These are phyloP conservation scores for Mus spicilegus DNA, from an alignment of 2,113 vertebrate species.

Conservation along the genomic window DNA sequence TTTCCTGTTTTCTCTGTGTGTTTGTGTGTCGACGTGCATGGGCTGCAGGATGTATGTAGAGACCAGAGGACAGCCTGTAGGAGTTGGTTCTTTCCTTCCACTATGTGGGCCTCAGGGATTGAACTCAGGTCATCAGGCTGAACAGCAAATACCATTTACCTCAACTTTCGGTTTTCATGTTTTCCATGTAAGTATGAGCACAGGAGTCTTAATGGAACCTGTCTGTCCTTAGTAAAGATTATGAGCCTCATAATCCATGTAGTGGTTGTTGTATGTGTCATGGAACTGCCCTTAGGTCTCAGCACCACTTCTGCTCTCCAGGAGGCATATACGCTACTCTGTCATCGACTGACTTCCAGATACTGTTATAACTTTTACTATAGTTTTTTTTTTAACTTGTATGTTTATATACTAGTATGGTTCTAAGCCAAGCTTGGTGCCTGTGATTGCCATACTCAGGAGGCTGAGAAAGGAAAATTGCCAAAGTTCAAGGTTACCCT, in stretches of 20 bases:
- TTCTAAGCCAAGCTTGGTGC: not conserved
- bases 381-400: not conserved
- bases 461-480: not conserved
- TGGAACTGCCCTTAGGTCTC: not conserved
- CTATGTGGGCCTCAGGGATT: not conserved
- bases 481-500: not conserved
- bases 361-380: not conserved
- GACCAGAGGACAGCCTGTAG: not conserved
- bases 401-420: not conserved
- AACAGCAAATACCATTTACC: not conserved
- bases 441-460: not conserved
- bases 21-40: not conserved
- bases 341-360: not conserved
- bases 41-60: not conserved
- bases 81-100: not conserved
- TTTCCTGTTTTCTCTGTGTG: not conserved
- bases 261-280: not conserved
- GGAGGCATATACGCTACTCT: not conserved
- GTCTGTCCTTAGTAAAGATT: not conserved
- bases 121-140: not conserved
- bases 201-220: rapidly evolving
- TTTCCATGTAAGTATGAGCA: not conserved
- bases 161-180: not conserved
- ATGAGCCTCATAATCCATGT: not conserved
- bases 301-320: not conserved